phyloP scores from a whole-genome alignment of 1,140 invertebrate genomes.

The Heliothis virescens region DNA sequence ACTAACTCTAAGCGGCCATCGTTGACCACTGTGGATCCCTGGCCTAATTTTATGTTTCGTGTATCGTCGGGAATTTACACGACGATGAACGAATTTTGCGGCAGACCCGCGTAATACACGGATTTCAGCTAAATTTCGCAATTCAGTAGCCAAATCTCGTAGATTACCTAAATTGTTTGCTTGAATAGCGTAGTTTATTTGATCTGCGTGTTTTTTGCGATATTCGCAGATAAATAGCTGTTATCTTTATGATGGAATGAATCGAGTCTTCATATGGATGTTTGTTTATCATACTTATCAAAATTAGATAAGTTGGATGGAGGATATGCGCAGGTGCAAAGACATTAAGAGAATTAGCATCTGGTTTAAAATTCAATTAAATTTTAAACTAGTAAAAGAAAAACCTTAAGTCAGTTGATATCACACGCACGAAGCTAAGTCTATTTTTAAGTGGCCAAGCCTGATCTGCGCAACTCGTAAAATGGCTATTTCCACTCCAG shows the following conservation, averaged over 20 bases:
- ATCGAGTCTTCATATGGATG: not conserved
- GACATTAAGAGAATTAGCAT: not conserved
- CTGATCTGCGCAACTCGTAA: constrained; percentile 49
- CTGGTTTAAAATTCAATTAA: constrained; percentile 14
- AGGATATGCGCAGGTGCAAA: not conserved
- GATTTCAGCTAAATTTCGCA: constrained; percentile 19
- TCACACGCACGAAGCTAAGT: constrained; percentile 29
- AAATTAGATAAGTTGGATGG: too few relatives aligned
- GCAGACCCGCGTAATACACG: not conserved
- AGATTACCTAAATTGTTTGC: constrained; percentile 20
- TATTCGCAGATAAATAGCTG: not conserved
- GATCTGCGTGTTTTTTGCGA: not conserved
- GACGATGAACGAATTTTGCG: constrained; percentile 17
- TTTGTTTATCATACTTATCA: not conserved
- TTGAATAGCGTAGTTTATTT: constrained; percentile 12
- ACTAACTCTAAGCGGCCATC: not conserved
- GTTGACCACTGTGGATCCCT: constrained; percentile 9
- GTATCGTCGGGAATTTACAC: not conserved
- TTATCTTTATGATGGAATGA: not conserved
- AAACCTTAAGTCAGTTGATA: constrained; percentile 18
- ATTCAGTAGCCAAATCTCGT: constrained; percentile 8
- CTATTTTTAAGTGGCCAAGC: constrained; percentile 46
- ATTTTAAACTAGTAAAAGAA: not conserved
- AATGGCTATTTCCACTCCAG: constrained; percentile 45
- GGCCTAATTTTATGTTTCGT: constrained; percentile 22